Evolutionary conservation across 2,888 invertebrate genomes (phyloP), one percentile per base, ranked within the genome.

Genomic region (Agonopterix arenella): DNA sequence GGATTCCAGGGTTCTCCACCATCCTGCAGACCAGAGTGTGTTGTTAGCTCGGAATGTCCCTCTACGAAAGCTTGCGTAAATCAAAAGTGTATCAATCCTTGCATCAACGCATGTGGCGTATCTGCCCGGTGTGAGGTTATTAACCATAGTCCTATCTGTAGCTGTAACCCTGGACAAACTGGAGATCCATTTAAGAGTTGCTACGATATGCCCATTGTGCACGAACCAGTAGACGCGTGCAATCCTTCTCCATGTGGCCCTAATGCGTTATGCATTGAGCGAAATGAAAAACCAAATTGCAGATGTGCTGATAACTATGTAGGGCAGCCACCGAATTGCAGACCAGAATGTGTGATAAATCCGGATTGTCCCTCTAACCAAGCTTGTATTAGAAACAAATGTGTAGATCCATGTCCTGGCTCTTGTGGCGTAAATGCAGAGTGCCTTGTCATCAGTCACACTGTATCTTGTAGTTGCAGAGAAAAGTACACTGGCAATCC

Each of bases 81-180:
- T 76, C 93, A 93, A 67, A 94, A 93, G 78, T 96, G 96, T 75
- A 90, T 93, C 0, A 95, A 96, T 82, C 96, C 96, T 11, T 97
- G 96, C 63, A 92, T 93, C 0, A 95, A 94, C 53, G 93, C 94
- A 36, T 96, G 96, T 74, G 96, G 96, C 8, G 80, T 91, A 16
- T 92, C 91, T 50, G 95, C 96, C 1, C 84, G 92, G 40, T 97
- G 97, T 74, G 93, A 93, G 63, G 95, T 96, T 1, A 92, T 95
- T 37, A 95, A 95, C 72, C 96, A 97, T 70, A 96, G 96, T 71
- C 96, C 96, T 10, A 93, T 96, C 52, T 97, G 97, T 71, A 94
- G 93, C 58, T 97, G 97, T 69, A 93, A 93, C 50, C 79, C 91
- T 13, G 93, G 93, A 13, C 93, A 93, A 76, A 92, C 93, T 18